phyloP scores from a whole-genome alignment of 2,888 invertebrate species.

The Octonoba sinensis region DNA sequence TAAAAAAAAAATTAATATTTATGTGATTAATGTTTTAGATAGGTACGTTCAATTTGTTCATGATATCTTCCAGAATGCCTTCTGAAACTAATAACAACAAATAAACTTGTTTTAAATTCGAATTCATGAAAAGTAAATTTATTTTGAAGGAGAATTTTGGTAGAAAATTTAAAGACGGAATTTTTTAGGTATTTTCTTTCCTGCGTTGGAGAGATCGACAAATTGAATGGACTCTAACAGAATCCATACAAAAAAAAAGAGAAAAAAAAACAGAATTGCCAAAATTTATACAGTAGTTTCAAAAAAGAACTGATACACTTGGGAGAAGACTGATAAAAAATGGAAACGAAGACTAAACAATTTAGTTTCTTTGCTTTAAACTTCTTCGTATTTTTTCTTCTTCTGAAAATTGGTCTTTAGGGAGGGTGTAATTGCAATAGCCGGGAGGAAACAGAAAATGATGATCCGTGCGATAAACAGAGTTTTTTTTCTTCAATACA shows the following conservation, averaged over 20 bases:
- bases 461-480: slow-evolving; percentile 38
- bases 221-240: slow-evolving; percentile 6
- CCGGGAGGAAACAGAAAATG: slow-evolving; percentile 35
- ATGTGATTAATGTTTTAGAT: too few relatives aligned
- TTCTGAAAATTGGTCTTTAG: slow-evolving; percentile 24
- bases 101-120: too few relatives aligned
- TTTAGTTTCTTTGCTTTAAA: slow-evolving; percentile 42
- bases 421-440: slow-evolving; percentile 27
- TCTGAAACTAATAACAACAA: too few relatives aligned
- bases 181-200: too few relatives aligned
- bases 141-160: too few relatives aligned
- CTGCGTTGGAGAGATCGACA: too few relatives aligned
- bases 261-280: slow-evolving; percentile 32
- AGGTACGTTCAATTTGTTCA: too few relatives aligned
- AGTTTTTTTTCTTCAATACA: background rate
- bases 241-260: slow-evolving; percentile 36
- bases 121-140: too few relatives aligned
- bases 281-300: slow-evolving; percentile 52
- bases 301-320: slow-evolving; percentile 27
- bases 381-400: slow-evolving; percentile 5
- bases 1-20: too few relatives aligned
- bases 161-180: too few relatives aligned
- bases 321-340: slow-evolving; percentile 28
- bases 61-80: too few relatives aligned
- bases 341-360: slow-evolving; percentile 1